phyloP scores from a whole-genome alignment of 2,888 invertebrate species.

The Orchestes rusci region DNA sequence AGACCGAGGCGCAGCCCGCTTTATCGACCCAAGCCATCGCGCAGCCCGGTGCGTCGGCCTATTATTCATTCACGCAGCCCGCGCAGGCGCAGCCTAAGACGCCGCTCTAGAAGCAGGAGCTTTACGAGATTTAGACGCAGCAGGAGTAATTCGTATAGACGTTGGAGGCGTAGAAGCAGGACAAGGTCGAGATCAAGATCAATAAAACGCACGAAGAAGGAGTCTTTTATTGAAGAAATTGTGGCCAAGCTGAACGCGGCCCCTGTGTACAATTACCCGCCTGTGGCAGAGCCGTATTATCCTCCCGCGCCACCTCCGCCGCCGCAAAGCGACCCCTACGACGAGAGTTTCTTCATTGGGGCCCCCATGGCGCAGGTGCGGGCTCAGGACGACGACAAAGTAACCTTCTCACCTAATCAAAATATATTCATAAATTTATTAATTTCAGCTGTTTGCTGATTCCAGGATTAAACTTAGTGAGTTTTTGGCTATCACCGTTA shows the following conservation, averaged over 20 bases:
- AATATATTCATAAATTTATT: neutral
- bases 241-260: conserved; percentile 36
- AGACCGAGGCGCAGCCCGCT: neutral
- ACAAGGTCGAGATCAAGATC: conserved; percentile 8
- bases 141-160: neutral
- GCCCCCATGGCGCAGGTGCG: too few relatives aligned
- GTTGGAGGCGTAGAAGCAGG: conserved; percentile 7
- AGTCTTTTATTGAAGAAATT: conserved; percentile 41
- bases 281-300: neutral
- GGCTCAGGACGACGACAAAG: conserved; percentile 24
- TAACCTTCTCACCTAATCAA: conserved; percentile 16
- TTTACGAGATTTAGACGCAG: neutral
- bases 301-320: conserved; percentile 2
- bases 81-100: neutral
- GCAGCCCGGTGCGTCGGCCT: conserved; percentile 3
- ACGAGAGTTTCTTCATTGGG: conserved; percentile 39
- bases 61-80: neutral
- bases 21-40: conserved; percentile 8
- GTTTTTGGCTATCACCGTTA: conserved; percentile 40
- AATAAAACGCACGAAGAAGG: conserved; percentile 11
- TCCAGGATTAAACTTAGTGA: conserved; percentile 42
- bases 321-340: conserved; percentile 31
- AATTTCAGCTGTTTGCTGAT: conserved; percentile 40
- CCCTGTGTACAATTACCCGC: conserved; percentile 25
- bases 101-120: conserved; percentile 2